Evolutionary conservation across 2,888 invertebrate genomes (phyloP), one percentile per base, ranked within the genome.

Genomic region (Nebria salina): DNA sequence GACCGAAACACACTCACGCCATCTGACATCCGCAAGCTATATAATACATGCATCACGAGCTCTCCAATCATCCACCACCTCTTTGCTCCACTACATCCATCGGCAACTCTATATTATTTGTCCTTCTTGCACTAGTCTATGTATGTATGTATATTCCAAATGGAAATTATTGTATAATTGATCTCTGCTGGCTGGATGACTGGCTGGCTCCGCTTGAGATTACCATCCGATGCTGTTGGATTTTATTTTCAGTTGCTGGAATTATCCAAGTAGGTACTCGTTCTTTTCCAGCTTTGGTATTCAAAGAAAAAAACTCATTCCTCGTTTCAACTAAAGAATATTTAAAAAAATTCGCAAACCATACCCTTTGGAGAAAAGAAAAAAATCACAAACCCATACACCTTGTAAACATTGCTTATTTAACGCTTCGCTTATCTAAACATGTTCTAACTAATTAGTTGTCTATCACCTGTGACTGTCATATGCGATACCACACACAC

Each of bases 1-100:
- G 80, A 80, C 80, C 68, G 75, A 66, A 79, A 78, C 78, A 43
- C 79, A 74, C 43, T 26, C 79, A 79, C 78, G 78, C 73, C 78
- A 78, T 73, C 75, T 64, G 70, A 54, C 54, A 54, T 54, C 54
- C 54, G 54, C 54, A 54, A 54, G 54, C 54, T 54, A 54, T 54
- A 54, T 54, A 54, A 54, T 54, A 54, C 54, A 54, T 54, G 54
- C 54, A 54, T 54, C 54, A 54, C 54, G 54, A 54, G 54, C 54
- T 54, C 54, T 54, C 54, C 8, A 54, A 54, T 54, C 54, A 54
- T 54, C 54, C 54, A 54, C 6, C 54, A 54, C 54, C 54, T 54
- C 54, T 54, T 4, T 54, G 54, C 54, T 54, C 54, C 54, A 54
- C 54, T 13, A 20, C 20, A 20, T 20, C 8, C 54, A 54, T 54